These are phyloP conservation scores for Spinibarbus caldwelli DNA, from an alignment of 2,797 vertebrate species.

Conservation along the genomic window DNA sequence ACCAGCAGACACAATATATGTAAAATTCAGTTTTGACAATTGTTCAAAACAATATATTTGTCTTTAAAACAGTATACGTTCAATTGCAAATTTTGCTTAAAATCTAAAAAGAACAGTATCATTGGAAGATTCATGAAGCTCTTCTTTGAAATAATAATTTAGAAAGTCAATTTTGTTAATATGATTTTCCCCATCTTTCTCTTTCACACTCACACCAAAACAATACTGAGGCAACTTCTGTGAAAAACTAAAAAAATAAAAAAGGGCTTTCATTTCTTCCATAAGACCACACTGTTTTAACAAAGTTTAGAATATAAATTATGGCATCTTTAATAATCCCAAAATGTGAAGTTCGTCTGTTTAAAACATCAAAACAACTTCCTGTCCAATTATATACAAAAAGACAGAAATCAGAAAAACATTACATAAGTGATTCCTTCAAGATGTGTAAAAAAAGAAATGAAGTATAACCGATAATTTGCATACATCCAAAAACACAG, in stretches of 20 bases:
- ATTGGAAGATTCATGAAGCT: conserved; percentile 5
- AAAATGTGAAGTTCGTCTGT: not conserved
- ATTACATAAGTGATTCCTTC: not conserved
- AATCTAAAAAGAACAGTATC: not conserved
- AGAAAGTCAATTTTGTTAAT: not conserved
- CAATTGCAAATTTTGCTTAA: not conserved
- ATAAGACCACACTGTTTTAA: too few relatives aligned
- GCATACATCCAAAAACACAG: not conserved
- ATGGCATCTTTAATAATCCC: not conserved
- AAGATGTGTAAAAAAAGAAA: not conserved
- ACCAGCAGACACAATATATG: not conserved
- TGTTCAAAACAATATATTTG: conserved; percentile 26
- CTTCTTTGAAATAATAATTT: conserved; percentile 12
- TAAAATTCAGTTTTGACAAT: not conserved
- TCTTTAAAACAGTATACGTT: not conserved
- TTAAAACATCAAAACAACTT: conserved; percentile 10
- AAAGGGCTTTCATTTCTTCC: not conserved
- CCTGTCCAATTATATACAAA: too few relatives aligned
- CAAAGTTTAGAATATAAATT: conserved; percentile 7
- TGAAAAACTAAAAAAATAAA: not conserved
- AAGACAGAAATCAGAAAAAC: too few relatives aligned
- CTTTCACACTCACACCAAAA: not conserved
- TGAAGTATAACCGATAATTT: not conserved
- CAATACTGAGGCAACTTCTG: not conserved
- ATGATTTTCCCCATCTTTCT: not conserved